Conservation (phyloP, 2,888 invertebrate species). For the Agrenia bidenticulata region DNA sequence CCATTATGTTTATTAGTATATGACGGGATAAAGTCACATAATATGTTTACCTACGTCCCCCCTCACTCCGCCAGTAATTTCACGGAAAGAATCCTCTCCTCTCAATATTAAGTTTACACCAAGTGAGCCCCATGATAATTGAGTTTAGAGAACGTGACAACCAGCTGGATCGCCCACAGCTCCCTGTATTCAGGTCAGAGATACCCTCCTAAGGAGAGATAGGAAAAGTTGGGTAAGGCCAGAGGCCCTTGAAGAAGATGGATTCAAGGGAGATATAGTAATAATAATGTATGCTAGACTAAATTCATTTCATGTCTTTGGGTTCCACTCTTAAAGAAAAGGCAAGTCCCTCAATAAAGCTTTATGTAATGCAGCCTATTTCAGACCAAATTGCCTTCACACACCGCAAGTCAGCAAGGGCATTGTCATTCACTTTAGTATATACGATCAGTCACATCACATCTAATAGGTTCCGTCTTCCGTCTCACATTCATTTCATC, state of each 20-base stretch:
- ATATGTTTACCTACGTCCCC: too few species aligned
- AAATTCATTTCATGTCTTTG: background rate
- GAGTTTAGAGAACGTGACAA: background rate
- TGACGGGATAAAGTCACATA: too few species aligned
- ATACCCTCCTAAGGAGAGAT: too few species aligned
- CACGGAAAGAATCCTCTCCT: background rate
- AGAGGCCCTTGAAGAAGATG: too few species aligned
- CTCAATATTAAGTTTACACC: background rate
- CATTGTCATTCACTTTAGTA: constrained; percentile 29
- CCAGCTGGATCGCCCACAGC: background rate
- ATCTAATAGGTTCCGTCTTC: constrained; percentile 28
- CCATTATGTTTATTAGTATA: too few species aligned
- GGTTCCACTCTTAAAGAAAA: constrained; percentile 1
- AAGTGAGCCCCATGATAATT: background rate
- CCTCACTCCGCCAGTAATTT: too few species aligned
- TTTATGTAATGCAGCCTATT: constrained; percentile 30
- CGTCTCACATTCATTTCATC: constrained; percentile 14
- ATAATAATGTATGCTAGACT: background rate
- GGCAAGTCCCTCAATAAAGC: constrained; percentile 27
- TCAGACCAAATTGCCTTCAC: constrained; percentile 28
- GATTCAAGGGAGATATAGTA: background rate
- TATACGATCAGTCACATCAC: constrained; percentile 29
- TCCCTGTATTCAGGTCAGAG: background rate
- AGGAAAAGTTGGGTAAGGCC: too few species aligned
- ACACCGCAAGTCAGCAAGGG: constrained; percentile 32